Evolutionary conservation across 1,140 invertebrate species (phyloP), one percentile per base, ranked within the genome.

Genomic region (Geopemphigus sp.): DNA sequence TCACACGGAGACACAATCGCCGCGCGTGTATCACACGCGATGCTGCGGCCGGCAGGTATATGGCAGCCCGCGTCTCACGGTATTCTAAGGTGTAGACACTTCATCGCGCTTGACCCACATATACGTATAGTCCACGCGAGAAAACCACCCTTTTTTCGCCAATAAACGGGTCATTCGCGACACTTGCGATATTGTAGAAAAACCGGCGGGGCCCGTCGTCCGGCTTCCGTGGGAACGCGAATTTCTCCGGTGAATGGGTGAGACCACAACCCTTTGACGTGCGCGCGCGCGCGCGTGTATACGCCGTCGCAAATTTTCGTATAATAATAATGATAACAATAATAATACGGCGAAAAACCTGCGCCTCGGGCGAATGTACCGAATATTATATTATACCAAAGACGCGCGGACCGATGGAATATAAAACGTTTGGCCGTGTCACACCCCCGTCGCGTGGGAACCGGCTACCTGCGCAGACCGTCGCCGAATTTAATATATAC

Each of bases 191-290:
- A n/a, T n/a, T n/a, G n/a, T n/a, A n/a, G n/a, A n/a, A n/a, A n/a
- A n/a, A n/a, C n/a, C n/a, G n/a, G n/a, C n/a, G n/a, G n/a, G n/a
- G n/a, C n/a, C n/a, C n/a, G n/a, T n/a, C 24, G 64, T 68, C 64
- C 64, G 64, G 39, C 64, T 68, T 50, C 66, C 66, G 66, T 68
- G 66, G 66, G 66, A 68, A 68, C 64, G 39, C 64, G 54, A 14
- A 24, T 14, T 8, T 24, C 47, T 59, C 14, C n/a, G 39, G 45
- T 66, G 39, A 68, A 68, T 68, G 32, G n/a, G n/a, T 32, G 32
- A n/a, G 12, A 22, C 15, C 39, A 15, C 39, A 68, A 68, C 66
- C 66, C 66, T 68, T 68, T 68, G 66, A 47, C 39, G 19, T n/a
- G 63, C 19, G 0, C 29, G 61, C 11, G 11, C 39, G 5, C 11